Percentiles rank a stretch among this genome's conserved stretches.
phyloP scores from a whole-genome alignment of 1,140 invertebrate species.

The Epicauta chinensis region DNA sequence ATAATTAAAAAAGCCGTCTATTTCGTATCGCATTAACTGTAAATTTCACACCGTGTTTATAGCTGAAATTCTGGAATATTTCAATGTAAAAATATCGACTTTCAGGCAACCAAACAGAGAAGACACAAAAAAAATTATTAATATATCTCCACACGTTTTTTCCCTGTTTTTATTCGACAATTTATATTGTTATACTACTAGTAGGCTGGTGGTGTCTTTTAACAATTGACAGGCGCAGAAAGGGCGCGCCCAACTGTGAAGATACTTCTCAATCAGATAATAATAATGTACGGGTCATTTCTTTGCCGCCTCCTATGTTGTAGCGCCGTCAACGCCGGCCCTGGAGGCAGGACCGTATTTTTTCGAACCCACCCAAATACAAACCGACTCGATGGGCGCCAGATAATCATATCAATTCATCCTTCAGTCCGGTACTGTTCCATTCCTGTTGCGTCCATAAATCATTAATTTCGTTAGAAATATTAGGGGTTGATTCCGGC shows the following conservation, averaged over 20 bases:
- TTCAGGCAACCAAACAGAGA: neutral
- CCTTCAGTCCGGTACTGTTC: neutral
- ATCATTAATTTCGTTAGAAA: no score
- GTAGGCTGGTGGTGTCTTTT: constrained; percentile 18
- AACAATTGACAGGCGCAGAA: constrained; percentile 37
- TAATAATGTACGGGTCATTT: constrained; percentile 33
- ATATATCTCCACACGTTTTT: neutral
- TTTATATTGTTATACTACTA: neutral
- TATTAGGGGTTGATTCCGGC: no score
- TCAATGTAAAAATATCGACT: constrained; percentile 2
- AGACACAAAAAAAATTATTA: neutral
- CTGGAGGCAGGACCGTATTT: constrained; percentile 6
- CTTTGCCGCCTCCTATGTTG: constrained; percentile 24
- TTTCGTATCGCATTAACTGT: no score
- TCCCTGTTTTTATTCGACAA: neutral
- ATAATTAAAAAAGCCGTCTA: no score
- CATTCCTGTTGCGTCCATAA: no score
- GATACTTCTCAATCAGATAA: constrained; percentile 41
- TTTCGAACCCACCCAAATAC: no score
- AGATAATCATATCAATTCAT: neutral
- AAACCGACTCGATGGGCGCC: no score
- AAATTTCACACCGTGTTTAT: no score
- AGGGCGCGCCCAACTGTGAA: constrained; percentile 35
- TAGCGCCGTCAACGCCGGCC: constrained; percentile 10
- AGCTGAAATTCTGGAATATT: no score